Conservation (phyloP, 2,113 vertebrate species). For the Nothobranchius furzeri region DNA sequence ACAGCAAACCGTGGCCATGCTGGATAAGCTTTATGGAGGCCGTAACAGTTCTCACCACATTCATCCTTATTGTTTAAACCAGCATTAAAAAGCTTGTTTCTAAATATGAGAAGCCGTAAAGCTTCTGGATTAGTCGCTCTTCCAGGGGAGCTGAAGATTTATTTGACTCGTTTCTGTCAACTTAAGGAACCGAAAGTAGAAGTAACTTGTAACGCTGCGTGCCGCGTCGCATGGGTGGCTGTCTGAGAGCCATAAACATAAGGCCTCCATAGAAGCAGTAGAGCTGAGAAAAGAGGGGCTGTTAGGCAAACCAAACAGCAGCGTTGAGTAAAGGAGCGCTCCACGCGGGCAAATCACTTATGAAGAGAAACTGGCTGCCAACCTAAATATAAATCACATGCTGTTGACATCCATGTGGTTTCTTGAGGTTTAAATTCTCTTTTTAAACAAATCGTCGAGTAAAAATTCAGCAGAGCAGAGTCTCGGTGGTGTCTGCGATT, state of each 20-base stretch:
- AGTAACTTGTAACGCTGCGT: not conserved
- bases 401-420: slow-evolving; percentile 25
- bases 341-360: slow-evolving; percentile 47
- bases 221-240: not conserved
- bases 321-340: slow-evolving; percentile 32
- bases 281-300: slow-evolving; percentile 26
- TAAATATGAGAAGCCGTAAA: slow-evolving; percentile 37
- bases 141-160: slow-evolving; percentile 6
- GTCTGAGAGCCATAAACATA: slow-evolving; percentile 20
- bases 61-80: slow-evolving; percentile 24
- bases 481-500: slow-evolving; percentile 22
- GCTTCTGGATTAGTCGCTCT: slow-evolving; percentile 12
- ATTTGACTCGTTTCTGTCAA: not conserved
- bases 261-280: slow-evolving; percentile 2
- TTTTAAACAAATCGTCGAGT: slow-evolving; percentile 6
- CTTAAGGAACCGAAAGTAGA: slow-evolving; percentile 15
- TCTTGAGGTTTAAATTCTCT: slow-evolving; percentile 10
- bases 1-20: slow-evolving; percentile 21
- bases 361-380: slow-evolving; percentile 24
- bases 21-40: slow-evolving; percentile 35
- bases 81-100: slow-evolving; percentile 20
- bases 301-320: slow-evolving; percentile 22
- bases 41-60: slow-evolving; percentile 30
- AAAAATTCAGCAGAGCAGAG: slow-evolving; percentile 8
- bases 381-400: slow-evolving; percentile 41